Conservation (phyloP, 2,888 invertebrate genomes). For the Epinotia bilunana region DNA sequence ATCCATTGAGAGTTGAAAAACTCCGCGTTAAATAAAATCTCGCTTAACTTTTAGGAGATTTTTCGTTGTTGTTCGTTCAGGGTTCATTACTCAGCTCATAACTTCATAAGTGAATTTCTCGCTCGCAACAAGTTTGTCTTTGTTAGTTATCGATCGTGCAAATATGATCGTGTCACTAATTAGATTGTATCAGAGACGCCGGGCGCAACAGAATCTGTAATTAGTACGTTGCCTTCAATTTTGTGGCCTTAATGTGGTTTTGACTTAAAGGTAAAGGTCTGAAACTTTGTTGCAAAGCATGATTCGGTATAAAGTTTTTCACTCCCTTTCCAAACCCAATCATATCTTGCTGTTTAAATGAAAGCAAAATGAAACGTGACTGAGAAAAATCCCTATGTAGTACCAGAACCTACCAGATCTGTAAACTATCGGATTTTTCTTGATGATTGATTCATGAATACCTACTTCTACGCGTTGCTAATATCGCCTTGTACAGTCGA, state of each 20-base stretch:
- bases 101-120: constrained; percentile 24
- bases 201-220: not conserved
- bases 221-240: not conserved
- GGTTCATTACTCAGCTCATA: constrained; percentile 16
- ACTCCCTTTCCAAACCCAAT: no score
- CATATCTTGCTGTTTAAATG: no score
- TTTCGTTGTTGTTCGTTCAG: constrained; percentile 14
- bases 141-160: constrained; percentile 21
- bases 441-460: no score
- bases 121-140: constrained; percentile 15
- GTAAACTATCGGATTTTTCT: no score
- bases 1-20: constrained; percentile 33
- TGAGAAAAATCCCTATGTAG: no score
- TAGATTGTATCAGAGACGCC: constrained; percentile 6
- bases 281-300: not conserved
- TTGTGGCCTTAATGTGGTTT: not conserved
- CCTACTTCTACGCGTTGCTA: no score
- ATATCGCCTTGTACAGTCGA: no score
- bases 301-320: no score
- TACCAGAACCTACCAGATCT: no score
- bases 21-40: constrained; percentile 33
- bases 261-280: not conserved
- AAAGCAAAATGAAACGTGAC: no score
- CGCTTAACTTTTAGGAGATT: constrained; percentile 28
- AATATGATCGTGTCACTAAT: constrained; percentile 17